Evolutionary conservation across 2,113 vertebrate species (phyloP).

Genomic region (Sula dactylatra): DNA sequence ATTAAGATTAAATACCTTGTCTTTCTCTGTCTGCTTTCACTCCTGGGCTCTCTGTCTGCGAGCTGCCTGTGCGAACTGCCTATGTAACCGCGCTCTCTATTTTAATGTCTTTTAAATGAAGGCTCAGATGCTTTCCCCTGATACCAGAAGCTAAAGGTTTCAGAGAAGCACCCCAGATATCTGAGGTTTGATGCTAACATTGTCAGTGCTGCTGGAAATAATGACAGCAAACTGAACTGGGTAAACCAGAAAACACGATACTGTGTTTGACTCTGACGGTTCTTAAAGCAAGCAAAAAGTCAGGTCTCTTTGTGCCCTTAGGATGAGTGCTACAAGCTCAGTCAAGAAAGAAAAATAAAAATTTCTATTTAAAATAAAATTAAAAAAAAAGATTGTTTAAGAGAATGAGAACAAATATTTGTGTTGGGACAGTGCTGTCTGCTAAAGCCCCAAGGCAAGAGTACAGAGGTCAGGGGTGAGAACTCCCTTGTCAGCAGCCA

Average conservation of each 20-base stretch:
- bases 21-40: background rate
- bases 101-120: background rate
- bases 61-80: background rate
- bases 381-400: constrained; percentile 9
- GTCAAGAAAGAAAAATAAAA: background rate
- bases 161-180: background rate
- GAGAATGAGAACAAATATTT: constrained; percentile 47
- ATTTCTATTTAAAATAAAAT: background rate
- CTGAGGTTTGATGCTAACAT: background rate
- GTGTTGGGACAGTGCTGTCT: background rate
- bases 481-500: constrained; percentile 12
- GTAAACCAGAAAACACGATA: background rate
- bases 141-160: background rate
- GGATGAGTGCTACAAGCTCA: background rate
- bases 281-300: background rate
- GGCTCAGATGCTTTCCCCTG: background rate
- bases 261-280: background rate
- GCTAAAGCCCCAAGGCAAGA: background rate
- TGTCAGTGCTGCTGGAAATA: background rate
- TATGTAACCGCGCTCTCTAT: fast-evolving
- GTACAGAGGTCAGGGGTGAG: constrained; percentile 39
- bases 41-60: background rate
- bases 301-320: background rate
- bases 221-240: background rate
- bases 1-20: background rate